phyloP scores from a whole-genome alignment of 2,113 vertebrate species.

The Girardinichthys multiradiatus region DNA sequence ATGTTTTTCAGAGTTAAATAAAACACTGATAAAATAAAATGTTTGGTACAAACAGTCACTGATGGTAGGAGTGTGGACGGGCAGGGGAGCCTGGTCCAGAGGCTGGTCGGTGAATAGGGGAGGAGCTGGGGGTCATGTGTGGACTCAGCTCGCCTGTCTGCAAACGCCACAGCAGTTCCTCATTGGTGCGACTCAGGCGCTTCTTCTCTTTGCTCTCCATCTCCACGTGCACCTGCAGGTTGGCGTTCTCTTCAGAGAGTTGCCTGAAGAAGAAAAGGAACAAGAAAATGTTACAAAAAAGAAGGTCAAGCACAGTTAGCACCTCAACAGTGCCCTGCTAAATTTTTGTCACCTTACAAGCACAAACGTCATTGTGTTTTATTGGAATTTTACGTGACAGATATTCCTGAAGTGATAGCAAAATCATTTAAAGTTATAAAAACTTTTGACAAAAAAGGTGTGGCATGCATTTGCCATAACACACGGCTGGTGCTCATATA shows the following conservation, averaged over 20 bases:
- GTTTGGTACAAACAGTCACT: constrained; percentile 75
- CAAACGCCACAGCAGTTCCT: constrained; percentile 97
- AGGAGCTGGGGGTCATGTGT: constrained; percentile 84
- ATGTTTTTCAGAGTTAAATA: constrained; percentile 22
- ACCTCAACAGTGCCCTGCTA: no score
- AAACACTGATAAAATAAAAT: constrained; percentile 21
- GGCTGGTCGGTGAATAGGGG: constrained; percentile 82
- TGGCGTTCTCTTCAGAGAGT: constrained; percentile 94
- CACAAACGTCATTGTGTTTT: not conserved
- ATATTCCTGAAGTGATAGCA: not conserved
- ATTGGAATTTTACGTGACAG: not conserved
- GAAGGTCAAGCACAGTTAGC: no score
- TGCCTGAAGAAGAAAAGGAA: constrained; percentile 79
- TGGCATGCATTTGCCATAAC: no score
- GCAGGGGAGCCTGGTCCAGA: constrained; percentile 75
- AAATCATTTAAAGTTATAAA: no score
- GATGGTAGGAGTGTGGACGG: constrained; percentile 83
- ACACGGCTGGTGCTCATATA: no score
- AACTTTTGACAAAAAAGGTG: no score
- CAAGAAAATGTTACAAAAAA: not conserved
- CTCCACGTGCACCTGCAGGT: constrained; percentile 92
- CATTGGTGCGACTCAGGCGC: constrained; percentile 92
- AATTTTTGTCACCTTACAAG: not conserved
- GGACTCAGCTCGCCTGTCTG: constrained; percentile 93
- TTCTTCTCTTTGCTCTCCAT: constrained; percentile 98